A percentile compares a stretch with the other conserved stretches of the same genome.
Conservation (phyloP, 2,797 vertebrate genomes). For the Lacerta bilineata region DNA sequence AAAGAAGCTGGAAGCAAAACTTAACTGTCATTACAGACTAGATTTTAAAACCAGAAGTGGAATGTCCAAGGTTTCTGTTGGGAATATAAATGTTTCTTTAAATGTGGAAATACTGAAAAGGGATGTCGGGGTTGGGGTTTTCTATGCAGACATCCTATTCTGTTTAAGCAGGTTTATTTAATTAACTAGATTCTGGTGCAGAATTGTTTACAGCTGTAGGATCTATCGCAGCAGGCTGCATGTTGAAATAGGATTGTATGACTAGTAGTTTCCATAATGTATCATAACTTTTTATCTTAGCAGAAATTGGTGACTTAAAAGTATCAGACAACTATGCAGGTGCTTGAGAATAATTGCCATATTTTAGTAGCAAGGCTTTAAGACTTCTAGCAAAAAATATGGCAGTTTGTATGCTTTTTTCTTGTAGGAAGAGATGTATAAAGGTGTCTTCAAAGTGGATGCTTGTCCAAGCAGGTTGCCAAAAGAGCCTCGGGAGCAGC, state of each 20-base stretch:
- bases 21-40: constrained; percentile 16
- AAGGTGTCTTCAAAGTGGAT: background rate
- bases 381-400: background rate
- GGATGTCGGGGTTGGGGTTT: constrained; percentile 20
- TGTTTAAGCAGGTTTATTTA: constrained; percentile 60
- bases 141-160: constrained; percentile 31
- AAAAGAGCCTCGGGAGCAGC: background rate
- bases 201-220: constrained; percentile 45
- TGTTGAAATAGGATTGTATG: constrained; percentile 50
- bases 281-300: constrained; percentile 55
- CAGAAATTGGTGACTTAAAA: constrained; percentile 38
- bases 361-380: constrained; percentile 32
- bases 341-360: constrained; percentile 57
- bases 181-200: constrained; percentile 56
- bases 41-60: constrained; percentile 44
- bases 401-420: background rate
- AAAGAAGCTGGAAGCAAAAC: background rate
- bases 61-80: constrained; percentile 26
- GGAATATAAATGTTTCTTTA: constrained; percentile 8
- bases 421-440: background rate
- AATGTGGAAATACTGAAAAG: constrained; percentile 37
- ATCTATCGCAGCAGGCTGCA: constrained; percentile 29
- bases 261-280: constrained; percentile 54
- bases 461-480: background rate
- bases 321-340: constrained; percentile 44